phyloP scores from a whole-genome alignment of 2,888 invertebrate genomes.

The Acrobasis suavella region DNA sequence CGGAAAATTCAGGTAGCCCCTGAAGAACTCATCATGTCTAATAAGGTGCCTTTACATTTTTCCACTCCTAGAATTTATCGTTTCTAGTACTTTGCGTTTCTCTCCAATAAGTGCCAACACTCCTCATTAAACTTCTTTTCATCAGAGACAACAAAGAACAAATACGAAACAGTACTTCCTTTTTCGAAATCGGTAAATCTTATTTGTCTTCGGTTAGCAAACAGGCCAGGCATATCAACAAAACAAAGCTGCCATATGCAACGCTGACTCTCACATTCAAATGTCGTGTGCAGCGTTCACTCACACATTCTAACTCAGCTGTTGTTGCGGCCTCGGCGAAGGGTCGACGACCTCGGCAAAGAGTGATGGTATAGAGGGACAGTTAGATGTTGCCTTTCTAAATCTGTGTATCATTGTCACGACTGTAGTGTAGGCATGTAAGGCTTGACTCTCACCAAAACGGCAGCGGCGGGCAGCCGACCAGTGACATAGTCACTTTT shows the following conservation, averaged over 20 bases:
- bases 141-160: too few species aligned
- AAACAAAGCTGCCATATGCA: slow-evolving; percentile 15
- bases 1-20: too few species aligned
- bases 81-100: too few species aligned
- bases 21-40: too few species aligned
- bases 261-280: slow-evolving; percentile 2
- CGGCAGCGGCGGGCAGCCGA: too few species aligned
- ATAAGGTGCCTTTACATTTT: too few species aligned
- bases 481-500: too few species aligned
- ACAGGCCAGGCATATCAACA: slow-evolving; percentile 3
- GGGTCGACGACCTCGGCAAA: slow-evolving; percentile 14
- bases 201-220: slow-evolving; percentile 4
- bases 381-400: background rate
- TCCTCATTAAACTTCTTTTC: too few species aligned
- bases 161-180: background rate
- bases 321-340: slow-evolving; percentile 15
- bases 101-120: too few species aligned
- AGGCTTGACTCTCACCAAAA: too few species aligned
- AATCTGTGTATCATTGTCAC: background rate
- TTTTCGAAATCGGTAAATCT: background rate
- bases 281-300: background rate
- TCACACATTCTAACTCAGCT: slow-evolving; percentile 16
- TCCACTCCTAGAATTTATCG: too few species aligned
- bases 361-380: background rate
- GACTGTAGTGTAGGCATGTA: too few species aligned